phyloP scores from a whole-genome alignment of 2,113 vertebrate genomes.

The Callipepla squamata region DNA sequence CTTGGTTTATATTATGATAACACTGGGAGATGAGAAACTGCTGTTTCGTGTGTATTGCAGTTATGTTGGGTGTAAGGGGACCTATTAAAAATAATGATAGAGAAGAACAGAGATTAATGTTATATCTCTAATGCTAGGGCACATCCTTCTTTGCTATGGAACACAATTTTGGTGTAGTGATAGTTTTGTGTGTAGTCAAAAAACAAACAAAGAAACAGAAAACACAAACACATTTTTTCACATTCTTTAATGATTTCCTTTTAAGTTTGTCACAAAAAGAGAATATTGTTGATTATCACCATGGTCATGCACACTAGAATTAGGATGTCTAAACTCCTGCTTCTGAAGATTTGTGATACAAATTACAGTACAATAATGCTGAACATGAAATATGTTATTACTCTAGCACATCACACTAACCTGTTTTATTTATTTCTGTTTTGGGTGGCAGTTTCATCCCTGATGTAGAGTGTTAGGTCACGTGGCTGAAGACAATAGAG shows the following conservation, averaged over 20 bases:
- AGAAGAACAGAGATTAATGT: neutral
- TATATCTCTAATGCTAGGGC: neutral
- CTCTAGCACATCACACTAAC: neutral
- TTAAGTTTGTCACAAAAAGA: neutral
- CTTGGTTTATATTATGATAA: no score
- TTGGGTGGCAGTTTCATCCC: neutral
- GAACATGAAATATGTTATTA: neutral
- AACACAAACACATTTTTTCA: neutral
- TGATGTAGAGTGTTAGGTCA: neutral
- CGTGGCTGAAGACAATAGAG: neutral
- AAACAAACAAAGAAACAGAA: accelerated
- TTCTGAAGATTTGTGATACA: neutral
- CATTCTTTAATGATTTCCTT: neutral
- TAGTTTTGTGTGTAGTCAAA: neutral
- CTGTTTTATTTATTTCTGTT: neutral
- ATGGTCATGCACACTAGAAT: neutral
- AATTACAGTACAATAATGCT: neutral
- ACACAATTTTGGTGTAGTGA: neutral
- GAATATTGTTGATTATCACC: neutral
- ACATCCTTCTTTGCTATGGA: neutral
- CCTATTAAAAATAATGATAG: neutral
- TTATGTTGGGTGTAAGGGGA: no score
- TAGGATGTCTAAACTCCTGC: neutral
- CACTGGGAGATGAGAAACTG: no score
- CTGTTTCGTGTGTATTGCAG: no score